These are phyloP conservation scores for Saccostrea cuccullata DNA, from an alignment of 1,140 invertebrate species.

Conservation along the genomic window DNA sequence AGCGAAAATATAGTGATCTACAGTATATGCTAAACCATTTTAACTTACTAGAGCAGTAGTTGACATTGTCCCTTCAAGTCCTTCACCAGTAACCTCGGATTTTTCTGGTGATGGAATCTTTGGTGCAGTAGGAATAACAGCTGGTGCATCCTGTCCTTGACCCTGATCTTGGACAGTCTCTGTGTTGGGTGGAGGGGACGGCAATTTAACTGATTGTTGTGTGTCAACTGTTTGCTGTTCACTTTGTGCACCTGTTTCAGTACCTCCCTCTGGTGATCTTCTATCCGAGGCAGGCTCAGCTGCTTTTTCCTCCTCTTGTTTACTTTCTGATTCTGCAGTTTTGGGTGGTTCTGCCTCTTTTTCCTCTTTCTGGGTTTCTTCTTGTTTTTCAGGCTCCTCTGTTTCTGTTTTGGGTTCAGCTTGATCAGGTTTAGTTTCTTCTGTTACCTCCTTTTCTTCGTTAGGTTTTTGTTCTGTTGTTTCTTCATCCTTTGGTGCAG, in stretches of 20 bases:
- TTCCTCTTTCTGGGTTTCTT: slow-evolving; percentile 42
- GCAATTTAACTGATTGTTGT: slow-evolving; percentile 14
- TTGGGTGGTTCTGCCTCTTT: slow-evolving; percentile 39
- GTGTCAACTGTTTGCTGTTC: slow-evolving; percentile 29
- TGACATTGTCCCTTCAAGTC: slow-evolving; percentile 67
- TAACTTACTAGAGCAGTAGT: slow-evolving; percentile 68
- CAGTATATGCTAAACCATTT: too few species aligned
- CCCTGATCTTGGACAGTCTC: slow-evolving; percentile 33
- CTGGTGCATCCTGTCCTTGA: slow-evolving; percentile 33
- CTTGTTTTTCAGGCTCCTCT: slow-evolving; percentile 40
- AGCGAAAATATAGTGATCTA: too few species aligned
- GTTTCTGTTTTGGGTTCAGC: slow-evolving; percentile 27
- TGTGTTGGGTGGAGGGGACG: slow-evolving; percentile 44
- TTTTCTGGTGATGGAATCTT: slow-evolving; percentile 68
- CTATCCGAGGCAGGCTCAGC: neutral
- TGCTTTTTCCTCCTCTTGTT: neutral
- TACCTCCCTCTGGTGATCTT: slow-evolving; percentile 11
- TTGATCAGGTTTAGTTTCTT: slow-evolving; percentile 7
- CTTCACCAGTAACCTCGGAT: slow-evolving; percentile 55
- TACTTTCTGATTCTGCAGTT: slow-evolving; percentile 4
- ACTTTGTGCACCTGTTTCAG: slow-evolving; percentile 23
- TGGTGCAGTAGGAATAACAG: slow-evolving; percentile 60
- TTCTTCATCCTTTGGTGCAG: slow-evolving; percentile 30
- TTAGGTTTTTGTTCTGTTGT: slow-evolving; percentile 43
- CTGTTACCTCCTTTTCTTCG: slow-evolving; percentile 33